Percentiles rank a stretch among this genome's conserved stretches.
Conservation (phyloP, 2,888 invertebrate genomes). For the Phasia obesa region DNA sequence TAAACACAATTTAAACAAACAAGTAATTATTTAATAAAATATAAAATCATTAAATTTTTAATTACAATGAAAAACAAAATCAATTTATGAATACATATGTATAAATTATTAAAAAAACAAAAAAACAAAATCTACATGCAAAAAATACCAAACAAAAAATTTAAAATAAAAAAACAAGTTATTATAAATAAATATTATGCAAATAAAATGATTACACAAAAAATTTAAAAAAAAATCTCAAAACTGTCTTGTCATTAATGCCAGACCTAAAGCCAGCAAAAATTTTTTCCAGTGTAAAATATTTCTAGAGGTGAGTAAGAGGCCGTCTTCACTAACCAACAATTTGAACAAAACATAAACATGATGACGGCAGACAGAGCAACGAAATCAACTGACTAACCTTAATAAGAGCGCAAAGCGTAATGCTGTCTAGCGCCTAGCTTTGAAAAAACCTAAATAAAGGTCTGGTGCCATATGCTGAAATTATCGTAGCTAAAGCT, state of each 20-base stretch:
- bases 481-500: too few relatives aligned
- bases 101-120: slow-evolving; percentile 47
- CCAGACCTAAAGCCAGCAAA: background rate
- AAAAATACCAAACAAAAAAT: slow-evolving; percentile 48
- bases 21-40: slow-evolving; percentile 38
- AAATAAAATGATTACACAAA: slow-evolving; percentile 70
- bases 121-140: slow-evolving; percentile 51
- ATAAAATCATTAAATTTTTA: slow-evolving; percentile 59
- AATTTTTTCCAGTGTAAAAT: slow-evolving; percentile 2
- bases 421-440: too few relatives aligned
- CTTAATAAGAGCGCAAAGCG: too few relatives aligned
- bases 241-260: slow-evolving; percentile 14
- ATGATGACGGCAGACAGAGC: too few relatives aligned
- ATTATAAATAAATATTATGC: slow-evolving; percentile 71
- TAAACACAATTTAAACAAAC: slow-evolving; percentile 23
- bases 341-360: too few relatives aligned
- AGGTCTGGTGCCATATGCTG: too few relatives aligned
- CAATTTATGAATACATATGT: slow-evolving; percentile 63
- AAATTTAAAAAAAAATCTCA: slow-evolving; percentile 38
- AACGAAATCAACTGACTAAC: too few relatives aligned
- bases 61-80: slow-evolving; percentile 32
- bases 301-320: too few relatives aligned
- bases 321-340: too few relatives aligned
- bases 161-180: slow-evolving; percentile 42
- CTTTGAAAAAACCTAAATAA: too few relatives aligned